These are phyloP conservation scores for Hormaphis cornu DNA, from an alignment of 1,140 invertebrate species.

Conservation along the genomic window DNA sequence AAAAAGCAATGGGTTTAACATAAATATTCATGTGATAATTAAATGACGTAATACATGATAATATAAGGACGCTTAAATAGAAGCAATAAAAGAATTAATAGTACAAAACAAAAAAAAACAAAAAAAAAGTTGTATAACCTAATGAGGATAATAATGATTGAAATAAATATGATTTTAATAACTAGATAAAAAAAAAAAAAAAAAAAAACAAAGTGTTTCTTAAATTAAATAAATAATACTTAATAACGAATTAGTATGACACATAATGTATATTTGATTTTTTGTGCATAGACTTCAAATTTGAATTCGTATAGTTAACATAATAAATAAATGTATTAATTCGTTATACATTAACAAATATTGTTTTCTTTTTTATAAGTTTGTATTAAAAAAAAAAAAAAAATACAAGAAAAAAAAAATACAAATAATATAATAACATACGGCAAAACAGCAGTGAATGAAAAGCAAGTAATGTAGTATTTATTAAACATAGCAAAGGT, in stretches of 20 bases:
- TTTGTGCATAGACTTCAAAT: conserved; percentile 3
- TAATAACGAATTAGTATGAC: conserved; percentile 32
- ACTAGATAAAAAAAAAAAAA: conserved; percentile 26
- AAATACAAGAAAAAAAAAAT: background rate
- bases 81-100: conserved; percentile 32
- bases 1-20: conserved; percentile 29
- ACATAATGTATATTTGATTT: conserved; percentile 29
- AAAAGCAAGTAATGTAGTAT: background rate
- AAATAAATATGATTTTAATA: conserved; percentile 19
- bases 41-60: conserved; percentile 29
- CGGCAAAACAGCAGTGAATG: conserved; percentile 1
- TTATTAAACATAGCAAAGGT: conserved; percentile 9
- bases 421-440: background rate
- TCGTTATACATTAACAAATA: conserved; percentile 4
- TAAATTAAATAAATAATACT: conserved; percentile 31
- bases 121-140: conserved; percentile 23
- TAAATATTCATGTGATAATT: conserved; percentile 31
- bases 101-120: conserved; percentile 32
- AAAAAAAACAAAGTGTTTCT: conserved; percentile 2
- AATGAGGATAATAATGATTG: conserved; percentile 32
- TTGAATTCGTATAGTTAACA: conserved; percentile 1
- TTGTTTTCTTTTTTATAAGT: background rate
- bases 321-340: conserved; percentile 7
- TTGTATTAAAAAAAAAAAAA: background rate
- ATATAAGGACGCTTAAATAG: conserved; percentile 11